Evolutionary conservation across 2,797 vertebrate species (phyloP).

Genomic region (Leptatherina wallacei): DNA sequence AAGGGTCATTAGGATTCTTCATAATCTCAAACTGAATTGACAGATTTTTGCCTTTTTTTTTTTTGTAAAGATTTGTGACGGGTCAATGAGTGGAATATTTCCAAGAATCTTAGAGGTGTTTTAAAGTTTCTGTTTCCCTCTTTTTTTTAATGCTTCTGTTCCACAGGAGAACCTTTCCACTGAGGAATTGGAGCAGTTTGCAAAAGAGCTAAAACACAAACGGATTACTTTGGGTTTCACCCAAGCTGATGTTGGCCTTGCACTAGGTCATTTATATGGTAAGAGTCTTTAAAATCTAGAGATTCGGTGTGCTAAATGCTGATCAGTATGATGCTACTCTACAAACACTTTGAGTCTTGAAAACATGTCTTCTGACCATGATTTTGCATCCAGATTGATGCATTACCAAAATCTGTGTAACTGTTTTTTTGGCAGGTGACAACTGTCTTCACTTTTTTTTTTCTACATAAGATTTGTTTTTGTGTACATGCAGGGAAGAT

Average conservation of each 20-base stretch:
- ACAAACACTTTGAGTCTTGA: no score
- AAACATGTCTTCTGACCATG: neutral
- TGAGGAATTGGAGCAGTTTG: conserved; percentile 86
- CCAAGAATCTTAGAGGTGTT: neutral
- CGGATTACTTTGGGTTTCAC: conserved; percentile 87
- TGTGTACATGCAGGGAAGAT: conserved; percentile 78
- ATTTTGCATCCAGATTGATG: neutral
- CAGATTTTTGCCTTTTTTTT: neutral
- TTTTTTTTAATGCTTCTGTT: neutral
- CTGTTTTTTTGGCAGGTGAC: neutral
- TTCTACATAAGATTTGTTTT: neutral
- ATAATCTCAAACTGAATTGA: rapidly evolving
- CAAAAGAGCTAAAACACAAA: conserved; percentile 87
- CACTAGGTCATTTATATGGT: conserved; percentile 86
- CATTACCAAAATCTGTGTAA: neutral
- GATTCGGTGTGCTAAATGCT: neutral
- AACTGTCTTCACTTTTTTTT: neutral
- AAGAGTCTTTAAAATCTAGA: neutral
- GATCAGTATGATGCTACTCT: no score
- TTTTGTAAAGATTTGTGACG: no score
- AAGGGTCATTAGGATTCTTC: conserved; percentile 15
- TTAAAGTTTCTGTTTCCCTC: no score
- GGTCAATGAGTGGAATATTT: neutral
- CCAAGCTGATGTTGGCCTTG: conserved; percentile 86
- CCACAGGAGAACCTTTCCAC: conserved; percentile 79